A percentile compares a stretch with the other conserved stretches of the same genome.
Evolutionary conservation across 2,888 invertebrate species (phyloP).

Genomic region (Pollenia griseotomentosa): DNA sequence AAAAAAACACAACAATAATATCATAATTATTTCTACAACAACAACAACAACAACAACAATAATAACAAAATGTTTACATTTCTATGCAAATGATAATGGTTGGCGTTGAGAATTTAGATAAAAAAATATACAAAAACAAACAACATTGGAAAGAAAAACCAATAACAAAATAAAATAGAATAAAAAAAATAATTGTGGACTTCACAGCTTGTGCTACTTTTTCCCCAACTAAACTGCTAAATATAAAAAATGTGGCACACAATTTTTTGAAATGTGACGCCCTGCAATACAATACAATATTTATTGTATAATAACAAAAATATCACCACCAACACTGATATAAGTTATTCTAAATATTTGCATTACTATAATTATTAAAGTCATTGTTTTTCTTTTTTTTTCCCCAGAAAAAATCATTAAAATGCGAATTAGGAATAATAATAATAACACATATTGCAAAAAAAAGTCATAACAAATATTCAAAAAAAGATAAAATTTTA

Average conservation of each 20-base stretch:
- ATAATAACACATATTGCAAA: conserved; percentile 12
- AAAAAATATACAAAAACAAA: conserved; percentile 23
- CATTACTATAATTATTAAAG: conserved; percentile 58
- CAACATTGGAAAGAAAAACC: conserved; percentile 5
- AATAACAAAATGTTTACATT: conserved; percentile 34
- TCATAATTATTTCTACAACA: conserved; percentile 43
- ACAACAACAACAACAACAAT: background rate
- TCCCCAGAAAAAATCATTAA: conserved; percentile 34
- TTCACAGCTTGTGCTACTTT: conserved; percentile 8
- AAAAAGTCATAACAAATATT: background rate
- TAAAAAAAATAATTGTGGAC: background rate
- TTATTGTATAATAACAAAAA: conserved; percentile 18
- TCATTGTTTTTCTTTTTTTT: conserved; percentile 48
- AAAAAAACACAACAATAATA: conserved; percentile 19
- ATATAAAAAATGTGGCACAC: background rate
- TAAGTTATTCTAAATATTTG: conserved; percentile 46
- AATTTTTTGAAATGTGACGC: background rate
- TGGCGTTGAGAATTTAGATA: conserved; percentile 45
- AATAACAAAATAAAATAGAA: conserved; percentile 29
- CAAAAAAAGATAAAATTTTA: background rate
- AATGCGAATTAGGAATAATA: conserved; percentile 62
- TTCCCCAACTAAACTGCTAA: background rate
- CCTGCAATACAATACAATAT: conserved; percentile 14
- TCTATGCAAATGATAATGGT: conserved; percentile 61
- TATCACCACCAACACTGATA: background rate